phyloP scores from a whole-genome alignment of 2,797 vertebrate genomes.

The Hemibagrus guttatus region DNA sequence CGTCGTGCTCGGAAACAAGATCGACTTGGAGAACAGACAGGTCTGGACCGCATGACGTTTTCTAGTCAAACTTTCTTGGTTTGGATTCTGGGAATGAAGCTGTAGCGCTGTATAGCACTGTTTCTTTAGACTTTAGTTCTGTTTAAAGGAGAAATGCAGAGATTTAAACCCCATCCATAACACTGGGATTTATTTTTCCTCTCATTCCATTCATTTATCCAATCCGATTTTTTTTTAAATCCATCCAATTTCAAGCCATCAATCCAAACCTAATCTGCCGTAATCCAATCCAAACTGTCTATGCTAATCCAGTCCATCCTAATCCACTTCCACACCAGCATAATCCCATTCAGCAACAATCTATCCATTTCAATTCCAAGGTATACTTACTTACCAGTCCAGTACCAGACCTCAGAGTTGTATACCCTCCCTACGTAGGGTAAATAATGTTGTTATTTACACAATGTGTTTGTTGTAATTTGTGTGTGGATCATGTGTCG shows the following conservation, averaged over 20 bases:
- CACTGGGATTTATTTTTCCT: too few species aligned
- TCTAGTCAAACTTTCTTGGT: background rate
- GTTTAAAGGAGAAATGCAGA: background rate
- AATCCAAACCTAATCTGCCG: background rate
- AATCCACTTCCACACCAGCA: background rate
- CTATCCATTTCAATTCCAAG: background rate
- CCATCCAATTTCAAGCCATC: background rate
- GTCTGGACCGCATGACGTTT: slow-evolving; percentile 25
- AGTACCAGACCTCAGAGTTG: background rate
- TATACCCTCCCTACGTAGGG: background rate
- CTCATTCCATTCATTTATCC: too few species aligned
- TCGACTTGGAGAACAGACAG: slow-evolving; percentile 66
- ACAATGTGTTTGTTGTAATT: background rate
- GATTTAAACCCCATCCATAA: background rate
- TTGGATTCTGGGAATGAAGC: background rate
- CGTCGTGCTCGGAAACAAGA: slow-evolving; percentile 66
- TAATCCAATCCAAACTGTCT: background rate
- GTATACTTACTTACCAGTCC: background rate
- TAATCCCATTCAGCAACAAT: background rate
- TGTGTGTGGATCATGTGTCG: background rate
- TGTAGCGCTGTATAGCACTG: background rate
- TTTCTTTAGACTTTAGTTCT: background rate
- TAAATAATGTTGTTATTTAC: background rate
- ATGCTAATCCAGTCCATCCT: background rate
- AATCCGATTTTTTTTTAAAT: background rate